These are phyloP conservation scores for Cotesia chilonis DNA, from an alignment of 1,140 invertebrate genomes.

Conservation along the genomic window DNA sequence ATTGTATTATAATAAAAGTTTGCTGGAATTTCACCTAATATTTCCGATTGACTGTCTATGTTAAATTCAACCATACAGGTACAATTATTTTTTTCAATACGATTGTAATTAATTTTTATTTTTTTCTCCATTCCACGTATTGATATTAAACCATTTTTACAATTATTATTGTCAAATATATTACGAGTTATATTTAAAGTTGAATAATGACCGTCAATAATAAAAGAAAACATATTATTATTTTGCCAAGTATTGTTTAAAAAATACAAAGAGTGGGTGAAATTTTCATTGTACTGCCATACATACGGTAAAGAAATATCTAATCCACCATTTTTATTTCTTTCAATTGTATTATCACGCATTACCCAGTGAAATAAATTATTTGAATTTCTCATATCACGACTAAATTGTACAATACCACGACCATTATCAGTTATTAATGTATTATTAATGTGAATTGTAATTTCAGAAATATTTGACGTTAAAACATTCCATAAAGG, in stretches of 20 bases:
- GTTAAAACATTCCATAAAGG: conserved; percentile 84
- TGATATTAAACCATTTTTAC: conserved; percentile 82
- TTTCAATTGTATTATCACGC: conserved; percentile 86
- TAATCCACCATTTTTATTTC: conserved; percentile 85
- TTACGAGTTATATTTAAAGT: conserved; percentile 85
- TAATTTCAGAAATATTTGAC: conserved; percentile 85
- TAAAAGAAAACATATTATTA: conserved; percentile 86
- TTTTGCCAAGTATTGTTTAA: conserved; percentile 86
- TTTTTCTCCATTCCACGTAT: conserved; percentile 97
- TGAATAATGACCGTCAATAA: conserved; percentile 92
- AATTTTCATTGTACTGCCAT: conserved; percentile 95
- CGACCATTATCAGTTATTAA: conserved; percentile 84
- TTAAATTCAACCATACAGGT: conserved; percentile 89
- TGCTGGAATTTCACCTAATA: conserved; percentile 83
- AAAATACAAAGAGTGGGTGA: conserved; percentile 88
- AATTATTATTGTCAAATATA: conserved; percentile 85
- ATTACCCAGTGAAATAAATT: conserved; percentile 94
- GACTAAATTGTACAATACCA: conserved; percentile 86
- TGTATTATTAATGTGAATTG: conserved; percentile 85
- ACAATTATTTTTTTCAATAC: conserved; percentile 84
- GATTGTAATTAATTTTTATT: conserved; percentile 80
- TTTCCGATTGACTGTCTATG: conserved; percentile 92
- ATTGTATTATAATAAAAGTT: conserved; percentile 83
- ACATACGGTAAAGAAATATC: conserved; percentile 89
- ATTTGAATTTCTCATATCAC: conserved; percentile 89